A percentile compares a stretch with the other conserved stretches of the same genome.
Evolutionary conservation across 2,888 invertebrate genomes (phyloP).

Genomic region (Drosophila yooni): DNA sequence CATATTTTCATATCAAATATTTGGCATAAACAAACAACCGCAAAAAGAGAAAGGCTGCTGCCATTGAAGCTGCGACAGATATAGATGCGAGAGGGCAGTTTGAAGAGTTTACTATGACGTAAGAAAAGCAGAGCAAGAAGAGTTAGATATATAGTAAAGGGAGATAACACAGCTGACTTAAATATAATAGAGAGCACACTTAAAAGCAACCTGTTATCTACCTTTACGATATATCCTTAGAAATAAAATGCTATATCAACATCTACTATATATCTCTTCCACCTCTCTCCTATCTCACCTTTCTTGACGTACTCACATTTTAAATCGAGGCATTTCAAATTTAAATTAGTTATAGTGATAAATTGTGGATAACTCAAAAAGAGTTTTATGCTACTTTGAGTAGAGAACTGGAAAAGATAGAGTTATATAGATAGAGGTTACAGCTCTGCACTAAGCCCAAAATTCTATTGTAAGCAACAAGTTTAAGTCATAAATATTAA

Average conservation of each 20-base stretch:
- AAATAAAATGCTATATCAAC: not conserved
- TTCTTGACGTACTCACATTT: not conserved
- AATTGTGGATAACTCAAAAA: not conserved
- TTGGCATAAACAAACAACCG: slow-evolving; percentile 65
- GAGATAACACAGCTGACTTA: not conserved
- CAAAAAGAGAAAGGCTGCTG: slow-evolving; percentile 39
- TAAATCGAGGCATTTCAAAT: not conserved
- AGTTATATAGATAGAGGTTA: not conserved
- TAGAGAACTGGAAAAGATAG: not conserved
- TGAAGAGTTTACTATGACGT: not conserved
- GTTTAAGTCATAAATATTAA: not conserved
- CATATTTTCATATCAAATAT: slow-evolving; percentile 77
- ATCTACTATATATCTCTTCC: not conserved
- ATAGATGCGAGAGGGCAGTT: slow-evolving; percentile 34
- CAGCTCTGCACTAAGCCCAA: not conserved
- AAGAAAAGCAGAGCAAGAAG: not conserved
- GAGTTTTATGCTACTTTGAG: not conserved
- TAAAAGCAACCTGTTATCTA: not conserved
- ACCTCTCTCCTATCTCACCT: not conserved
- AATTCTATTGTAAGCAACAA: not conserved
- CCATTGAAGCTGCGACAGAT: slow-evolving; percentile 14
- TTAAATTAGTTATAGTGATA: not conserved
- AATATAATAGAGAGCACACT: not conserved
- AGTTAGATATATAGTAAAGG: not conserved
- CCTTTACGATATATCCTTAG: not conserved